Evolutionary conservation across 2,113 vertebrate species (phyloP).

Genomic region (Halcyon malimbica): DNA sequence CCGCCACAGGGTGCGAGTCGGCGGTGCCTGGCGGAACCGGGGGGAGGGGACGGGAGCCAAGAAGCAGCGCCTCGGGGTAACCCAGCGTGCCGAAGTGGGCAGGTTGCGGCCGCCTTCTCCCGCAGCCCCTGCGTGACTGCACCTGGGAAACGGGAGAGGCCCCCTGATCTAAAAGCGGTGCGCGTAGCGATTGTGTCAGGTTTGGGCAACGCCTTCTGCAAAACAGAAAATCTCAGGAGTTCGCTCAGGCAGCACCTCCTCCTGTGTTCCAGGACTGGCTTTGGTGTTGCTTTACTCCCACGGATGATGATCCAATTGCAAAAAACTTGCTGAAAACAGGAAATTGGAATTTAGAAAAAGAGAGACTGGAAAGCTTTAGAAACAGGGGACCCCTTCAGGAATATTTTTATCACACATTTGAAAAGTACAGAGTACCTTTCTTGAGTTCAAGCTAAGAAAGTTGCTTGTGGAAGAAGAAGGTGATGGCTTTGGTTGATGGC

Average conservation of each 20-base stretch:
- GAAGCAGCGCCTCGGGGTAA: too few species aligned
- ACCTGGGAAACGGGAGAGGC: rapidly evolving
- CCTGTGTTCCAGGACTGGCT: rapidly evolving
- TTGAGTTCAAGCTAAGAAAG: rapidly evolving
- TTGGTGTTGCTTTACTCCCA: too few species aligned
- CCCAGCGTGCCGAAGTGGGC: too few species aligned
- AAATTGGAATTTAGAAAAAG: neutral
- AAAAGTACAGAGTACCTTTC: rapidly evolving
- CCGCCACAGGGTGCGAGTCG: rapidly evolving
- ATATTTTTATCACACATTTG: neutral
- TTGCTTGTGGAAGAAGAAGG: neutral
- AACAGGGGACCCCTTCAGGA: rapidly evolving
- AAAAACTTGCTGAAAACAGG: neutral
- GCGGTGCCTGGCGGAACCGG: too few species aligned
- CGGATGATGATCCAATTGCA: neutral
- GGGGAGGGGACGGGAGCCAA: neutral
- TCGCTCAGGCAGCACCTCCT: neutral
- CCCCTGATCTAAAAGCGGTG: rapidly evolving
- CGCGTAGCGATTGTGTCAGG: rapidly evolving
- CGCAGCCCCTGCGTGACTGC: neutral
- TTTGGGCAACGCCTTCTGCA: rapidly evolving
- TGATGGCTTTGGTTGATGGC: rapidly evolving
- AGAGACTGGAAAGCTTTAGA: neutral
- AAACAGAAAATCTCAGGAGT: neutral
- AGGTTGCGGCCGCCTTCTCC: rapidly evolving